These are phyloP conservation scores for Albula glossodonta DNA, from an alignment of 2,113 vertebrate species.

Conservation along the genomic window DNA sequence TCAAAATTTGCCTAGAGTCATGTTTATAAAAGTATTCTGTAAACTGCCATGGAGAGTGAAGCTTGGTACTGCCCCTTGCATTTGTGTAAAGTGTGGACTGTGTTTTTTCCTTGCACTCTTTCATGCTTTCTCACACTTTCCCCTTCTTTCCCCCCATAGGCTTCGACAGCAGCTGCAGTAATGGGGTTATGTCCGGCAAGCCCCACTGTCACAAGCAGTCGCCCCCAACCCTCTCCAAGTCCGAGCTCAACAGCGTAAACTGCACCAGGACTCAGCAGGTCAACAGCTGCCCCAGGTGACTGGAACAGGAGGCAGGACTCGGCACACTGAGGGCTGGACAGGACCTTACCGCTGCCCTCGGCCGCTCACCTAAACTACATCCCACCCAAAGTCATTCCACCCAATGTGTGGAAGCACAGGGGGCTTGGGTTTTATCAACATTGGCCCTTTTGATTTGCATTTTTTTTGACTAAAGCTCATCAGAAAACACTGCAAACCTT, in stretches of 20 bases:
- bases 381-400: background rate
- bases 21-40: no score
- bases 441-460: no score
- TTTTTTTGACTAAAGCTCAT: no score
- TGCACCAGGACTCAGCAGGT: constrained; percentile 84
- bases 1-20: no score
- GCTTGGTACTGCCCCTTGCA: no score
- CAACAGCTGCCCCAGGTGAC: constrained; percentile 27
- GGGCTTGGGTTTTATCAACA: no score
- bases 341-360: background rate
- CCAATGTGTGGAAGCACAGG: no score
- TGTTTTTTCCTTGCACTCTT: no score
- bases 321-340: constrained; percentile 72
- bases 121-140: background rate
- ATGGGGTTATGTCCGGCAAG: constrained; percentile 93
- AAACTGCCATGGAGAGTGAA: no score
- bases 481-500: no score
- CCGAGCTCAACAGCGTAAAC: constrained; percentile 88
- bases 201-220: constrained; percentile 85
- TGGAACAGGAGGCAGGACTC: background rate
- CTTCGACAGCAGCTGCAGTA: constrained; percentile 93
- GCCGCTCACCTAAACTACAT: background rate
- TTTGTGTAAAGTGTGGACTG: no score
- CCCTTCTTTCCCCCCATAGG: constrained; percentile 53
- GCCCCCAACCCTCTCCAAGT: constrained; percentile 75